Conservation (phyloP, 2,113 vertebrate genomes). For the Glaucomys volans region DNA sequence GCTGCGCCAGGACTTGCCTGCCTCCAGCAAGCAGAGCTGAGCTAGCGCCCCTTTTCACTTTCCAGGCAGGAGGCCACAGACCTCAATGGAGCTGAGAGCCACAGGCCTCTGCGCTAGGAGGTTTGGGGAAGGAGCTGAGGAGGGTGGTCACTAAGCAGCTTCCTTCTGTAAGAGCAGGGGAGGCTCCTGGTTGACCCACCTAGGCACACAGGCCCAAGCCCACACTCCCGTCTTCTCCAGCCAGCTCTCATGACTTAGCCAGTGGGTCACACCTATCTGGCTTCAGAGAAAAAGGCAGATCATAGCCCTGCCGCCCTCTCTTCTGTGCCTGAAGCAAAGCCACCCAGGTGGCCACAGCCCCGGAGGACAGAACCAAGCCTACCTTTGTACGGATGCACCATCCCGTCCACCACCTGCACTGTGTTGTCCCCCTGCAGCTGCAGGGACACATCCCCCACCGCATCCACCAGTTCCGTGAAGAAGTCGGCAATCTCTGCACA, state of each 20-base stretch:
- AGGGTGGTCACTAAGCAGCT: background rate
- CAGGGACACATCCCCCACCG: constrained; percentile 94
- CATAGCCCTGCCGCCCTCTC: background rate
- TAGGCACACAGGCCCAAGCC: background rate
- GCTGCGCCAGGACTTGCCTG: background rate
- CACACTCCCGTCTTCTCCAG: background rate
- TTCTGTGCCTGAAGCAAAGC: background rate
- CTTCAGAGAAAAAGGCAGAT: background rate
- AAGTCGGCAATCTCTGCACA: constrained; percentile 95
- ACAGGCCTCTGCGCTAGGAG: background rate
- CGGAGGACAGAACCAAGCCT: background rate
- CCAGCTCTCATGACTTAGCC: background rate
- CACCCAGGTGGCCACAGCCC: background rate
- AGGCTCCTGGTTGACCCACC: background rate
- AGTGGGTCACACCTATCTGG: background rate
- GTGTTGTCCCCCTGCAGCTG: constrained; percentile 93
- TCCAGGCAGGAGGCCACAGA: constrained; percentile 47
- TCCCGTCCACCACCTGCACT: constrained; percentile 91
- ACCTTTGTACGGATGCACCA: constrained; percentile 97
- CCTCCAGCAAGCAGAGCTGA: background rate
- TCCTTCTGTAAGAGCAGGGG: background rate
- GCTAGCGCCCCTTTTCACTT: constrained; percentile 5
- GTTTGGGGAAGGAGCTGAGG: background rate
- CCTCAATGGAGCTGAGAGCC: background rate
- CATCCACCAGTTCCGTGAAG: constrained; percentile 94